Evolutionary conservation across 2,888 invertebrate species (phyloP).

Genomic region (Andrena praecox): DNA sequence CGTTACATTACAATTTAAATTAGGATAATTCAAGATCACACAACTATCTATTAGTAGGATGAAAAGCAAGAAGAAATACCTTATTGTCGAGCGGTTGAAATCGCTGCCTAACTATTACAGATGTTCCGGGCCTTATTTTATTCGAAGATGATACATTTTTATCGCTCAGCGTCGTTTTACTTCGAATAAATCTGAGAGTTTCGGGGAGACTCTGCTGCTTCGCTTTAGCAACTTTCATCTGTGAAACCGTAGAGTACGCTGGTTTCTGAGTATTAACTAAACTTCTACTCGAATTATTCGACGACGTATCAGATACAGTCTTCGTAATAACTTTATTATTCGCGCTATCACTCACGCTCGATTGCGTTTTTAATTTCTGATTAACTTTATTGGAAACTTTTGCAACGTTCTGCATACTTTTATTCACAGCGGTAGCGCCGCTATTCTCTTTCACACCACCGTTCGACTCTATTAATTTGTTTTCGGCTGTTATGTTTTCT

Average conservation of each 20-base stretch:
- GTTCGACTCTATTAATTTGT: slow-evolving; percentile 36
- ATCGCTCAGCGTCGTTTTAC: slow-evolving; percentile 81
- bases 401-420: slow-evolving; percentile 46
- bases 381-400: slow-evolving; percentile 56
- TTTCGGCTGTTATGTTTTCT: slow-evolving; percentile 47
- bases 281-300: slow-evolving; percentile 54
- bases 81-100: slow-evolving; percentile 72
- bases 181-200: slow-evolving; percentile 78
- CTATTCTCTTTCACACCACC: slow-evolving; percentile 49
- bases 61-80: slow-evolving; percentile 51
- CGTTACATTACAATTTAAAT: background rate
- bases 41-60: background rate
- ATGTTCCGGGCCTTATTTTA: slow-evolving; percentile 77
- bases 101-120: slow-evolving; percentile 76
- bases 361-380: slow-evolving; percentile 53
- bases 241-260: slow-evolving; percentile 85
- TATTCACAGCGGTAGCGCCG: slow-evolving; percentile 11
- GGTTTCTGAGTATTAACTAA: slow-evolving; percentile 73
- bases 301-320: slow-evolving; percentile 42
- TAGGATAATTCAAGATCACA: background rate
- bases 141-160: slow-evolving; percentile 66
- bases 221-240: slow-evolving; percentile 72
- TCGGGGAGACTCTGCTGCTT: slow-evolving; percentile 64
- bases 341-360: slow-evolving; percentile 42
- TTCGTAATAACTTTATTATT: slow-evolving; percentile 62